Conservation (phyloP, 2,113 vertebrate species). For the Phaetusa simplex region DNA sequence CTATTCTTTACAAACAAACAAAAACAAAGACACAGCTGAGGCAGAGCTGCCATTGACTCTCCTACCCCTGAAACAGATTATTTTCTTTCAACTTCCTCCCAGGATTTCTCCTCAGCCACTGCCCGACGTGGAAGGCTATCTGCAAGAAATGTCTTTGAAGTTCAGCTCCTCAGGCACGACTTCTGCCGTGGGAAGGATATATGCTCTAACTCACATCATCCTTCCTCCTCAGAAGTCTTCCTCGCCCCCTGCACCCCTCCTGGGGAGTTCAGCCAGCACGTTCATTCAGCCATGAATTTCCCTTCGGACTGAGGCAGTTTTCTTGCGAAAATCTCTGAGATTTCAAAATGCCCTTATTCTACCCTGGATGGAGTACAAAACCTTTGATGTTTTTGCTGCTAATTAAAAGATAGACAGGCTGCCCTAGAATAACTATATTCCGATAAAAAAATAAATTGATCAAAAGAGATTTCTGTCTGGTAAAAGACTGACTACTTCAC, state of each 20-base stretch:
- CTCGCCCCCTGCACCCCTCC: background rate
- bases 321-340: background rate
- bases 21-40: background rate
- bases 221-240: background rate
- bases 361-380: background rate
- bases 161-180: background rate
- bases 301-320: background rate
- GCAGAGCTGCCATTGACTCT: background rate
- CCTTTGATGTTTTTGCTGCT: slow-evolving; percentile 44
- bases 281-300: background rate
- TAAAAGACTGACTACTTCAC: background rate
- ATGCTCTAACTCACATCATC: background rate
- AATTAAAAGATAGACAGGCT: slow-evolving; percentile 51
- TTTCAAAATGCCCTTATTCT: background rate
- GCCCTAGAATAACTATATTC: background rate
- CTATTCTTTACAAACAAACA: background rate
- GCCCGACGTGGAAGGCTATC: background rate
- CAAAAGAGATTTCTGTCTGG: slow-evolving; percentile 46
- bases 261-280: background rate
- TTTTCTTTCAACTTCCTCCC: background rate
- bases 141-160: slow-evolving; percentile 13
- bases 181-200: background rate
- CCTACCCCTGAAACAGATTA: background rate
- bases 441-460: slow-evolving; percentile 38
- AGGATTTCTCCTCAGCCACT: background rate